Evolutionary conservation across 2,113 vertebrate species (phyloP).

Genomic region (Scytalopus superciliaris): DNA sequence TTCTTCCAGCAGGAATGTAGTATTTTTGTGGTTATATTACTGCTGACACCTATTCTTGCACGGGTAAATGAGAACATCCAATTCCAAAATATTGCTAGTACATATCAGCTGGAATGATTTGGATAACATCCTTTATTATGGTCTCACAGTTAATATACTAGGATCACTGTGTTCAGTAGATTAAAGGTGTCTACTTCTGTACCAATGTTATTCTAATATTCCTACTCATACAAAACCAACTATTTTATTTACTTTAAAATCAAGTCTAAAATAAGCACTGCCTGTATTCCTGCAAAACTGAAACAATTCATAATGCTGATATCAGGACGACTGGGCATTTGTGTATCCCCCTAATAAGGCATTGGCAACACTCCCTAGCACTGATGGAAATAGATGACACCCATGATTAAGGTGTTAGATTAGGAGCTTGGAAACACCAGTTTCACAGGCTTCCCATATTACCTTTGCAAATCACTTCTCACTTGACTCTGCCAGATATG

Average conservation of each 20-base stretch:
- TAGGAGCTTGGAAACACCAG: conserved; percentile 2
- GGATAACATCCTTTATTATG: background rate
- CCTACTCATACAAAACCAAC: background rate
- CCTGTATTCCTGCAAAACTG: background rate
- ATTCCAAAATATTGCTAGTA: background rate
- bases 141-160: background rate
- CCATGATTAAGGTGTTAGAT: background rate
- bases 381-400: background rate
- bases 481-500: background rate
- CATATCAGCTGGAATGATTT: background rate
- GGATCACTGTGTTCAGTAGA: background rate
- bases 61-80: background rate
- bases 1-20: background rate
- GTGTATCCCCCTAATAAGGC: background rate
- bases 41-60: background rate
- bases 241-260: background rate
- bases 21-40: background rate
- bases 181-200: background rate
- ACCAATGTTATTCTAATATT: background rate
- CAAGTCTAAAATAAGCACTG: background rate
- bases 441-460: conserved; percentile 8
- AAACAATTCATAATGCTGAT: background rate
- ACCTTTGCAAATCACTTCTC: background rate
- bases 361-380: background rate
- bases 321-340: background rate